Evolutionary conservation across 2,113 vertebrate genomes (phyloP), one percentile per base, ranked within the genome.

Genomic region (Falcunculus frontatus): DNA sequence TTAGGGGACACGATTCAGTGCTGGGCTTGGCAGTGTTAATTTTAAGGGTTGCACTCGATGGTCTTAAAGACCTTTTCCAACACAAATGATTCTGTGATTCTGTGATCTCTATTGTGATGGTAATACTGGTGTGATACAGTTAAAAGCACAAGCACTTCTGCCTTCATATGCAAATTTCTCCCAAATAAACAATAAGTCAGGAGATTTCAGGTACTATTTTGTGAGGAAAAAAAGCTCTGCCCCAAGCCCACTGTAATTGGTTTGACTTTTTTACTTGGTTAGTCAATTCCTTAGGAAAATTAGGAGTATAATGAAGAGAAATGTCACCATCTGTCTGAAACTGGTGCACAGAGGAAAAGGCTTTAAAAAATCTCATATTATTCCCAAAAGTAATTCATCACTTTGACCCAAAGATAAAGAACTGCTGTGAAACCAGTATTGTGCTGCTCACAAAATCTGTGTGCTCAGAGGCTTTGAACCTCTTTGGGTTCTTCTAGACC

Each of bases 311-410:
- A 49, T 59, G 42, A 96, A 97, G 73, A 86, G 93, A 97, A 96
- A 26, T 85, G 79, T 96, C 90, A 94, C 97, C 97, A 95, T 97
- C 97, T 98, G 97, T 73, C 92, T 93, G 95, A 94, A 92, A 78
- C 21, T 64, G 91, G 39, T 55, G 9, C 89, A 88, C 78, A 90
- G 46, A 89, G 25, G 29, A 59, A 92, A 76, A 55, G 39, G 35
- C 4, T 67, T 57, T 44, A 11, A 92, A 87, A 87, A 77, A 23
- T 55, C 41, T 74, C 42, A 13, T 84, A 57, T 68, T 93, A 82
- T 94, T 94, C 77, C 67, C 70, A 11, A 59, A 65, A 72, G 56
- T 46, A 37, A 86, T 90, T 39, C 57, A 86, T 89, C 19, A 16
- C 77, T 79, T 94, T 92, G 96, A 97, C 67, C 37, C 33, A n/a